These are phyloP conservation scores for Sturnira hondurensis DNA, from an alignment of 2,113 vertebrate genomes.

Conservation along the genomic window DNA sequence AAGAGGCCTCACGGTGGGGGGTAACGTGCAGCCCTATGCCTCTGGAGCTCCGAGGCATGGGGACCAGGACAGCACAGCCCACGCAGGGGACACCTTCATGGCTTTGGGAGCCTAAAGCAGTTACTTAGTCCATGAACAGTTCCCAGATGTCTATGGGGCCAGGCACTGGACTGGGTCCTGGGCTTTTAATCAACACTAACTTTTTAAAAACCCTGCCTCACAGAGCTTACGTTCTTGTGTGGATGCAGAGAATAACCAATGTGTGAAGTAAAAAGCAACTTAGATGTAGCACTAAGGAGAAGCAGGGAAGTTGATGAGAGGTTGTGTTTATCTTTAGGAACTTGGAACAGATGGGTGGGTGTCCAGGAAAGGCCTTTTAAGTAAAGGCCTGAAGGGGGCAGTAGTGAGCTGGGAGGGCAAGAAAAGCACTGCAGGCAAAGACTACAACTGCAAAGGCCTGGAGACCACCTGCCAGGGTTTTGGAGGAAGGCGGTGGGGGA, in stretches of 20 bases:
- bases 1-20: not conserved
- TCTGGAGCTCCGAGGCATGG: not conserved
- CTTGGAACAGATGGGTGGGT: not conserved
- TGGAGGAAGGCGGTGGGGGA: not conserved
- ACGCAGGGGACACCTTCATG: not conserved
- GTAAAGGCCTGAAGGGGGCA: not conserved
- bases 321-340: not conserved
- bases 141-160: no score
- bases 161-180: not conserved
- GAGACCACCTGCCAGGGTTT: not conserved
- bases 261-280: not conserved
- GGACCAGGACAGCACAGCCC: not conserved
- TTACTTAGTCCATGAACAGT: accelerated
- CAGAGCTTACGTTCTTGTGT: not conserved
- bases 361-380: not conserved
- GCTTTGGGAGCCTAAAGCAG: no score
- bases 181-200: not conserved
- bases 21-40: not conserved
- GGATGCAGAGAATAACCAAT: not conserved
- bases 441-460: not conserved
- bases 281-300: not conserved
- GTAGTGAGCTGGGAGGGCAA: not conserved
- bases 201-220: not conserved
- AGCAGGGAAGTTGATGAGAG: not conserved
- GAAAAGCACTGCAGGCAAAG: not conserved